Conservation (phyloP, 1,140 invertebrate genomes). For the Eueides isabella region DNA sequence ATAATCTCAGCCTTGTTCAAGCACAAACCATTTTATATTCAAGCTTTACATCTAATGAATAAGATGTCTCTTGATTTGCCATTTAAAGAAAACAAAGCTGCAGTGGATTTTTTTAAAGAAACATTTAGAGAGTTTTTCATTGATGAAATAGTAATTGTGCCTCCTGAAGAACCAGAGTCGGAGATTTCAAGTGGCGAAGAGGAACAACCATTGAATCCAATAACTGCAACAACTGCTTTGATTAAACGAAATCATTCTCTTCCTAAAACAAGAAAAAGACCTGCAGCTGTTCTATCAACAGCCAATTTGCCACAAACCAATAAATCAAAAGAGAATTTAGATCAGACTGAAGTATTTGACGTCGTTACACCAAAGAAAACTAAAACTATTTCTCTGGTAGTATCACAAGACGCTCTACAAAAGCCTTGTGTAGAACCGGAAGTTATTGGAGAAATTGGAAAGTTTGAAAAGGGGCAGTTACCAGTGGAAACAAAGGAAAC, state of each 20-base stretch:
- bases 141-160: conserved; percentile 48
- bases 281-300: conserved; percentile 82
- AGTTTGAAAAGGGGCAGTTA: conserved; percentile 65
- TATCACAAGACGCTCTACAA: conserved; percentile 72
- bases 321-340: conserved; percentile 72
- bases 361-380: conserved; percentile 78
- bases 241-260: conserved; percentile 84
- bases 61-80: conserved; percentile 95
- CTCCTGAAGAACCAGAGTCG: conserved; percentile 86
- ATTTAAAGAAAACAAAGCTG: conserved; percentile 85
- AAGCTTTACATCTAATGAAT: conserved; percentile 97
- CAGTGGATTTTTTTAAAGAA: conserved; percentile 76
- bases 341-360: conserved; percentile 87
- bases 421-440: conserved; percentile 60
- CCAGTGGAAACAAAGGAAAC: conserved; percentile 48
- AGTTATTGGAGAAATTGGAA: conserved; percentile 68
- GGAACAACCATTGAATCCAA: conserved; percentile 57
- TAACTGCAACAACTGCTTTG: conserved; percentile 66
- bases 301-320: conserved; percentile 54
- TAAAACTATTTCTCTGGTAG: conserved; percentile 86
- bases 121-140: conserved; percentile 61
- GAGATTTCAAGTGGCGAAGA: conserved; percentile 89
- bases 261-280: conserved; percentile 84
- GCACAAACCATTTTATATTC: conserved; percentile 92
- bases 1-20: conserved; percentile 63